Evolutionary conservation across 2,888 invertebrate genomes (phyloP).

Genomic region (Melieria picta): DNA sequence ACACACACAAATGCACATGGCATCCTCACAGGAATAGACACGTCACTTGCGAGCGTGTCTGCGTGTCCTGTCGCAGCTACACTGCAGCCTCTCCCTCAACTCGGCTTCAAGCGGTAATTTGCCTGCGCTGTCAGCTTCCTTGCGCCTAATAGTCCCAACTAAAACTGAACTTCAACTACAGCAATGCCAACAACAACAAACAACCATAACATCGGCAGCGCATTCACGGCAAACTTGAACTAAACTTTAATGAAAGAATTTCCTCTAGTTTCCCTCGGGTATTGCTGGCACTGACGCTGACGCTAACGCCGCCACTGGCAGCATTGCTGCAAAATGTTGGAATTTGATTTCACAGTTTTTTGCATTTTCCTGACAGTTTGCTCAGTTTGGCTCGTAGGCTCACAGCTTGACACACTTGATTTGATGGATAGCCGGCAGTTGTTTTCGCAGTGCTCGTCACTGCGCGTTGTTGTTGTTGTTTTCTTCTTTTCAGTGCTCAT

Average conservation of each 20-base stretch:
- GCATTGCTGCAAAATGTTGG: background rate
- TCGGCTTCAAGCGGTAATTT: too few relatives aligned
- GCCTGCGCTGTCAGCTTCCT: too few relatives aligned
- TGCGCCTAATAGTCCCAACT: too few relatives aligned
- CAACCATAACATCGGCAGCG: background rate
- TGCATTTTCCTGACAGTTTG: conserved; percentile 25
- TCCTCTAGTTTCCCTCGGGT: background rate
- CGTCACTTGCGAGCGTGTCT: too few relatives aligned
- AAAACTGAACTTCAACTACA: too few relatives aligned
- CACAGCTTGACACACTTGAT: conserved; percentile 17
- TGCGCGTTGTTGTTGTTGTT: conserved; percentile 31
- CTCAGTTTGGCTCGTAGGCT: background rate
- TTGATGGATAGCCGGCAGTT: conserved; percentile 51
- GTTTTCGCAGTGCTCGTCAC: conserved; percentile 6
- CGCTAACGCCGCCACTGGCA: background rate
- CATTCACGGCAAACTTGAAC: too few relatives aligned
- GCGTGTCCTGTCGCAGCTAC: too few relatives aligned
- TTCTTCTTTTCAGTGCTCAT: background rate
- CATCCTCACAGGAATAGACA: too few relatives aligned
- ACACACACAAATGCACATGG: too few relatives aligned
- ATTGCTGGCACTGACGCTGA: conserved; percentile 6
- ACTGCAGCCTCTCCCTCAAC: too few relatives aligned
- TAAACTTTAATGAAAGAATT: too few relatives aligned
- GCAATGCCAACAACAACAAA: too few relatives aligned
- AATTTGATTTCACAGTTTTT: conserved; percentile 32